phyloP scores from a whole-genome alignment of 2,113 vertebrate species.

The Trinectes maculatus region DNA sequence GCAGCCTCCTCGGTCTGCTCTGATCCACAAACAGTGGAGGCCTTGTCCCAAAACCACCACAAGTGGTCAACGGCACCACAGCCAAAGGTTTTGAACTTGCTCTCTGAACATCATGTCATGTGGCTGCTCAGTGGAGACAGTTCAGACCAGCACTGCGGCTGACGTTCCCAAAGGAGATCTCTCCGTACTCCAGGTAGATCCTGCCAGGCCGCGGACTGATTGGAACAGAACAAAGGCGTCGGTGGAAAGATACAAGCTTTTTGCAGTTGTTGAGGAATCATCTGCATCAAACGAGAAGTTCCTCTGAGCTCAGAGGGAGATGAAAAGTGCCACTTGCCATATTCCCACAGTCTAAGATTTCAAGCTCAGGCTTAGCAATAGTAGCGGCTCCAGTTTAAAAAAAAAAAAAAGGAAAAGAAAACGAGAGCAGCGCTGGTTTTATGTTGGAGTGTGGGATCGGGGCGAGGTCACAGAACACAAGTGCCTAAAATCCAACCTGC shows the following conservation, averaged over 20 bases:
- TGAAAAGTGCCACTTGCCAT: slow-evolving; percentile 20
- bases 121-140: not conserved
- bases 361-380: slow-evolving; percentile 33
- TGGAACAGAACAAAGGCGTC: slow-evolving; percentile 33
- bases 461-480: slow-evolving; percentile 30
- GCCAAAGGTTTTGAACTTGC: slow-evolving; percentile 39
- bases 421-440: slow-evolving; percentile 20
- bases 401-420: slow-evolving; percentile 21
- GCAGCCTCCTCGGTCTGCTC: not conserved
- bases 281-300: slow-evolving; percentile 15
- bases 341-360: slow-evolving; percentile 57
- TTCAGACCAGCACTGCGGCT: not conserved
- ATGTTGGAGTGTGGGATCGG: slow-evolving; percentile 2
- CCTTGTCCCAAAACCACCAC: slow-evolving; percentile 55
- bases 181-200: slow-evolving; percentile 30
- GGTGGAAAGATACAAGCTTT: slow-evolving; percentile 12
- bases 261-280: slow-evolving; percentile 37
- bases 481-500: slow-evolving; percentile 51
- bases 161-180: slow-evolving; percentile 31
- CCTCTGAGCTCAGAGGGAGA: slow-evolving; percentile 8
- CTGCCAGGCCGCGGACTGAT: slow-evolving; percentile 23
- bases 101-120: slow-evolving; percentile 40
- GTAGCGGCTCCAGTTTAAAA: not conserved
- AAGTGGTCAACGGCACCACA: slow-evolving; percentile 40
- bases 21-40: slow-evolving; percentile 45